These are phyloP conservation scores for Holotrichia oblita DNA, from an alignment of 1,140 invertebrate genomes.

Conservation along the genomic window DNA sequence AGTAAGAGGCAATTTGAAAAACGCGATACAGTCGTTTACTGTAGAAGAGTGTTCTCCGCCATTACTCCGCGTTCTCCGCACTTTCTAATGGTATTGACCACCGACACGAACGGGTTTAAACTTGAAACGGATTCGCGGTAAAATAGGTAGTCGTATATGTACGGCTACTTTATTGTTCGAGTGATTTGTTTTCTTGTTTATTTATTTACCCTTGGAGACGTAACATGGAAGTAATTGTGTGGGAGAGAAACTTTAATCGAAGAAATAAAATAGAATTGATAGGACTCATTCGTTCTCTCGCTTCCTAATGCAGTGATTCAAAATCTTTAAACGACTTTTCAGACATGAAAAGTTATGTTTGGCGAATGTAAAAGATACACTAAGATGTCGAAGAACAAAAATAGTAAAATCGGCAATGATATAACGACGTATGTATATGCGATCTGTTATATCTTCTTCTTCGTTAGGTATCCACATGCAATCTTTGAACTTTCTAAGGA, in stretches of 20 bases:
- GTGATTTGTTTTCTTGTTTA: background rate
- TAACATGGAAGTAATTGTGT: background rate
- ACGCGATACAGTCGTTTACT: conserved; percentile 47
- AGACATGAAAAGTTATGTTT: too few species aligned
- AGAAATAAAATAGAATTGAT: background rate
- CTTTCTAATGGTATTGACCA: conserved; percentile 12
- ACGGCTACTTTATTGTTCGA: background rate
- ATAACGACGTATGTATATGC: too few species aligned
- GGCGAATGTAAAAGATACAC: too few species aligned
- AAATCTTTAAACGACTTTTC: too few species aligned
- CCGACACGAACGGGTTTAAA: conserved; percentile 21
- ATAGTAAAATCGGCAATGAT: too few species aligned
- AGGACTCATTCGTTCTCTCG: background rate
- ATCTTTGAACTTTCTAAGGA: too few species aligned
- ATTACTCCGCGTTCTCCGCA: conserved; percentile 38
- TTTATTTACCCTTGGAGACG: background rate
- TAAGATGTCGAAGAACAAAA: too few species aligned
- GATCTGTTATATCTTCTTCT: too few species aligned
- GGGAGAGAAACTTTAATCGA: background rate
- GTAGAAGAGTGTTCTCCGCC: conserved; percentile 40
- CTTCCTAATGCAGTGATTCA: too few species aligned
- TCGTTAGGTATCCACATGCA: too few species aligned
- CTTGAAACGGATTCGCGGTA: conserved; percentile 23
- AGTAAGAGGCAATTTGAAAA: conserved; percentile 46
- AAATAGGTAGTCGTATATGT: too few species aligned